phyloP scores from a whole-genome alignment of 2,113 vertebrate species.

The Bambusicola thoracicus region DNA sequence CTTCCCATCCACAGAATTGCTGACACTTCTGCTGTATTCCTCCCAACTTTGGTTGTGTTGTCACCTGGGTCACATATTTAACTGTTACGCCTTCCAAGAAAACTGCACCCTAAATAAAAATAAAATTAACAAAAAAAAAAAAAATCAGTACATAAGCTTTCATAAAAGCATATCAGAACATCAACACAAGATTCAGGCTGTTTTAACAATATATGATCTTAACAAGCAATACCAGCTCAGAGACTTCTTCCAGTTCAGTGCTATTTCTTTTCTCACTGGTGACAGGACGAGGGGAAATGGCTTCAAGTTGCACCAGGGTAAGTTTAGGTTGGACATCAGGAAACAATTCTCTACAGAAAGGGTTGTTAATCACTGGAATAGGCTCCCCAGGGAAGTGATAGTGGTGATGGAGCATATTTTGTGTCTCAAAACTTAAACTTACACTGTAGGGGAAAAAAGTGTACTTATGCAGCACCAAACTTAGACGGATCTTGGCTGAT shows the following conservation, averaged over 20 bases:
- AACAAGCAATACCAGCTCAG: background rate
- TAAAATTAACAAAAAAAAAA: background rate
- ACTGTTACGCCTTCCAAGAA: constrained; percentile 95
- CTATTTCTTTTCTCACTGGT: background rate
- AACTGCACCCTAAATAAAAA: constrained; percentile 85
- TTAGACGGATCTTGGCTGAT: background rate
- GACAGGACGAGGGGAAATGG: too few species aligned
- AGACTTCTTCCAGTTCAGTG: background rate
- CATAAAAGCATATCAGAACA: background rate
- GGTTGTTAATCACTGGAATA: too few species aligned
- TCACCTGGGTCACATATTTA: constrained; percentile 92
- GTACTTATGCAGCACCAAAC: background rate
- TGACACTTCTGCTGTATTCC: constrained; percentile 93
- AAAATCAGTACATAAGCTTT: background rate
- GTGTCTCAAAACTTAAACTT: background rate
- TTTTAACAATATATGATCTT: background rate
- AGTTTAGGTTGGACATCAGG: too few species aligned
- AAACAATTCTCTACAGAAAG: too few species aligned
- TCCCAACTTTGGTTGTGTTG: constrained; percentile 90
- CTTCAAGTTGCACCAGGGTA: too few species aligned
- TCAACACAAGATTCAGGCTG: background rate
- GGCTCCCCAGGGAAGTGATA: too few species aligned
- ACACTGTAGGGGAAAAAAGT: background rate
- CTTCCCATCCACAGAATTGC: constrained; percentile 94
- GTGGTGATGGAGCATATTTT: rapidly evolving